Evolutionary conservation across 2,797 vertebrate species (phyloP).

Genomic region (Chloroceryle inda): DNA sequence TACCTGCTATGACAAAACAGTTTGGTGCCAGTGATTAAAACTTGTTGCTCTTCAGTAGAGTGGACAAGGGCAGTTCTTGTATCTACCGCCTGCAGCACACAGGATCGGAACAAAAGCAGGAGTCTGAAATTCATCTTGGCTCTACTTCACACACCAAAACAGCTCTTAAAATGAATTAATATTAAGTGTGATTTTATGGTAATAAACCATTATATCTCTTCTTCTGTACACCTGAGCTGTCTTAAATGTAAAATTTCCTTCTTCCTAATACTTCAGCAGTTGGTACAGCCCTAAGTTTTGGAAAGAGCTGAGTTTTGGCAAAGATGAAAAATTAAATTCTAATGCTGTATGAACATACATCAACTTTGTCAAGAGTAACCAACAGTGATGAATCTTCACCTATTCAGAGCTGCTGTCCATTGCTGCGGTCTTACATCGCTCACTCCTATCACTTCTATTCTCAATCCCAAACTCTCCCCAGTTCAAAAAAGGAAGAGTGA

Average conservation of each 20-base stretch:
- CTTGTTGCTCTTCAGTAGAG: not conserved
- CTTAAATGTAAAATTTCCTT: not conserved
- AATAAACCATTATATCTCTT: not conserved
- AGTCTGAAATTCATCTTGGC: not conserved
- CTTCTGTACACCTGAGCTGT: not conserved
- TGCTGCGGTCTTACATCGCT: not conserved
- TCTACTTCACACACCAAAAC: not conserved
- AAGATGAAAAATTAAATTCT: not conserved
- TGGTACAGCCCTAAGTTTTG: not conserved
- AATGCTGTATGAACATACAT: not conserved
- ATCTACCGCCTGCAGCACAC: not conserved
- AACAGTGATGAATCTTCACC: not conserved
- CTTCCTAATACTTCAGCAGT: not conserved
- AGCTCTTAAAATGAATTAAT: not conserved
- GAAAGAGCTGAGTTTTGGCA: not conserved
- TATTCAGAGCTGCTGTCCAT: not conserved
- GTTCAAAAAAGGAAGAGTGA: not conserved
- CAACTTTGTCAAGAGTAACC: not conserved
- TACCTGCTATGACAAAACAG: not conserved
- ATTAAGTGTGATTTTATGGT: not conserved
- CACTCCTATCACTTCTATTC: not conserved
- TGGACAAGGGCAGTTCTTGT: not conserved
- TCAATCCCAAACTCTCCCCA: not conserved
- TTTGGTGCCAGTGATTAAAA: not conserved
- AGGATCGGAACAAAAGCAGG: not conserved